Base-by-base conservation (phyloP, 2,888 invertebrate genomes). In the Tholera decimalis region DNA sequence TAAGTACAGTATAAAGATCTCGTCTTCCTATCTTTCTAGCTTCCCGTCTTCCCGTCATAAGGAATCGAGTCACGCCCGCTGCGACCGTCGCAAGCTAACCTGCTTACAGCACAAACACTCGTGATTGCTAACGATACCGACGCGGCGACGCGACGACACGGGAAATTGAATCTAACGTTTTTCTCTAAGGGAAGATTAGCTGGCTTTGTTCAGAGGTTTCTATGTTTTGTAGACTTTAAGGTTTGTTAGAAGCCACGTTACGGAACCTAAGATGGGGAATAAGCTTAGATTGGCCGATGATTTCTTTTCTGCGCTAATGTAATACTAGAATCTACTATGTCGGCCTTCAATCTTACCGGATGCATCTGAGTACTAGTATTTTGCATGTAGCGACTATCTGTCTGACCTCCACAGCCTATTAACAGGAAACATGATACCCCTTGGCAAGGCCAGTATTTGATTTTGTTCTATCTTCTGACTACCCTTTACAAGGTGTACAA, bases 91-190 rank as follows among this genome's bases (percentile, higher is more conserved):
- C 83, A 80, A 59, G 57, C 55, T 92, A 92, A 92, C 90, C 81
- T 85, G 77, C 85, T 92, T 92, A 90, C 86, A 82, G 72, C 86
- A 83, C 88, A 90, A 90, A 89, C 83, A 89, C 88, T 83, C 84
- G 84, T 92, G 92, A 92, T 92, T 92, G 92, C 89, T 85, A 89
- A 76, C 84, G 86, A 85, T 77, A 79, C 86, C 88, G 86, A 85
- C 83, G 79, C 83, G 85, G 77, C 83, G 84, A 74, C 83, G 83
- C 81, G 79, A 80, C 79, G 73, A 77, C 77, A 79, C 79, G 79
- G 82, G 83, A 86, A 88, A 91, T 89, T 85, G 71, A 78, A 88
- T 90, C 84, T 77, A 66, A 68, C 75, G 81, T 86, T 85, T 84
- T 85, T 83, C 75, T 73, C 65, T 73, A 68, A 62, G 73, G 68